Base-by-base conservation (phyloP, 2,797 vertebrate species). In the Acipenser ruthenus region DNA sequence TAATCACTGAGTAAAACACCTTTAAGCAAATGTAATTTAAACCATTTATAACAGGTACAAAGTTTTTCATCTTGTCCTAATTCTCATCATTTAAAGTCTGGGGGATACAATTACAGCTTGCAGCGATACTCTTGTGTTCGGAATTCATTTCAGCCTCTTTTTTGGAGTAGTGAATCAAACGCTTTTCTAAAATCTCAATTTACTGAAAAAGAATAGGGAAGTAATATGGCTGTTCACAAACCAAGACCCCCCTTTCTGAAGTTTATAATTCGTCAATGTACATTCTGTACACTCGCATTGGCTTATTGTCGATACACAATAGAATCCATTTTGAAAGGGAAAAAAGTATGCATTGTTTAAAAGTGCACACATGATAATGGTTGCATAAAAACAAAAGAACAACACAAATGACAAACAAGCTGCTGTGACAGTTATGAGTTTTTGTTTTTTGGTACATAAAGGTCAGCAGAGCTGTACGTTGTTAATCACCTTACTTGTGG, bases 101-200 rank as follows among this genome's bases (percentile, higher is more conserved):
- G 53, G 67, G 66, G 69, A 62, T 77, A 68, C 48, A 47, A 61
- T 81, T 78, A 75, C 77, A 49, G 76, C 76, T 65, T 10, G 4
- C 61, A 23, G 72, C 74, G 23, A 66, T 70, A 63, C 62, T 15
- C 65, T 68, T 72, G 77, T 77, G 76, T 77, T 65, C 60, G 6
- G n/a, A 59, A 49, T 70, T 63, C 73, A 65, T 73, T 73, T 69
- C 69, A 65, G 66, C 67, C 69, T 69, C 71, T 69, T 75, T 72
- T 70, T 49, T 65, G 75, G 73, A 70, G 68, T 74, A 75, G 66
- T 73, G 71, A 75, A 76, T 77, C 68, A 73, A 74, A 77, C 72
- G 70, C 68, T 69, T 68, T 67, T 64, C 48, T 50, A 10, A 64
- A 65, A 65, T 77, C 74, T 80, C 69, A 63, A 65, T 69, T 80